These are phyloP conservation scores for Mesembrinibis cayennensis DNA, from an alignment of 2,113 vertebrate genomes.

Conservation along the genomic window DNA sequence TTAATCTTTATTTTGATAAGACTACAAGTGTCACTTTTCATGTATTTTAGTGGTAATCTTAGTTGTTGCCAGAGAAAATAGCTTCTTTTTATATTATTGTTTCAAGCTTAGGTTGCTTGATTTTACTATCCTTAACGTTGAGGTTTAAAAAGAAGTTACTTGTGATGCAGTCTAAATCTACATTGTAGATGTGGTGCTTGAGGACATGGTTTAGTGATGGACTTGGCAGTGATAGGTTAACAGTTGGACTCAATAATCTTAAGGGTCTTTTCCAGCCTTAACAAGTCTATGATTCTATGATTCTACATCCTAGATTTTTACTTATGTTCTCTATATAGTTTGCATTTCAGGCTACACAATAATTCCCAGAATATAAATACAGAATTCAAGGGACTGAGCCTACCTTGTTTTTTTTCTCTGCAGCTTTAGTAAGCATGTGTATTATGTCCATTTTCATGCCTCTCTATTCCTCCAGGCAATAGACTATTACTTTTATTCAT, in stretches of 20 bases:
- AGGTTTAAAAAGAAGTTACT: not conserved
- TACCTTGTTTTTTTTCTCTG: not conserved
- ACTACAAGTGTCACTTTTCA: not conserved
- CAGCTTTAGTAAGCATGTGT: not conserved
- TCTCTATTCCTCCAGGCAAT: not conserved
- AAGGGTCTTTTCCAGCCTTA: too few species aligned
- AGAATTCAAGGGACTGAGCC: not conserved
- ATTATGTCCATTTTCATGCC: not conserved
- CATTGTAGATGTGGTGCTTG: too few species aligned
- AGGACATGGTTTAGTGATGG: too few species aligned
- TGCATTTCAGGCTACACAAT: not conserved
- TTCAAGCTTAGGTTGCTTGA: not conserved
- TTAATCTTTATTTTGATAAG: conserved; percentile 6
- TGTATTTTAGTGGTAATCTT: not conserved
- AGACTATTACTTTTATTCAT: not conserved
- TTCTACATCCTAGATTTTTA: not conserved
- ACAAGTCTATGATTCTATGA: too few species aligned
- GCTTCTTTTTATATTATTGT: not conserved
- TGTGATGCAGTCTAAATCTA: not conserved
- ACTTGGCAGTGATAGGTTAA: too few species aligned
- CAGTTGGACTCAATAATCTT: too few species aligned
- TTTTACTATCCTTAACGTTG: not conserved
- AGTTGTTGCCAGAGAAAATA: not conserved
- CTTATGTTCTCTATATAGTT: not conserved
- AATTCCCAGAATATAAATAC: not conserved